Evolutionary conservation across 2,797 vertebrate genomes (phyloP).

Genomic region (Scyliorhinus canicula): DNA sequence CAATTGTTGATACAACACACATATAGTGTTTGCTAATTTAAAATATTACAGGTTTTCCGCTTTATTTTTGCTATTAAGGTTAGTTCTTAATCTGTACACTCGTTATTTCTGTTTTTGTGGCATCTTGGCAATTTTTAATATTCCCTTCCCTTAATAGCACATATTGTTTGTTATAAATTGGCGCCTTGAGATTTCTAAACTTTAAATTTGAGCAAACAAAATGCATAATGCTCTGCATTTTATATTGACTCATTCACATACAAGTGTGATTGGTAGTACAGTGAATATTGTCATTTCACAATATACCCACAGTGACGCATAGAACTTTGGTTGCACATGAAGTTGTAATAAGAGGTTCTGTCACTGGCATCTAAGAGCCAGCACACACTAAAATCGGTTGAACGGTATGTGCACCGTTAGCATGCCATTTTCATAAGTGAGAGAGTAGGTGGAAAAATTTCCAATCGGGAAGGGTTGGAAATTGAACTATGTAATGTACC

Average conservation of each 20-base stretch:
- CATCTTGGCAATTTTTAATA: background rate
- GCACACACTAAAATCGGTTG: background rate
- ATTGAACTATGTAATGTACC: background rate
- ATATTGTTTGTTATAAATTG: constrained; percentile 13
- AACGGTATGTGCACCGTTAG: background rate
- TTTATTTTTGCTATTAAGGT: background rate
- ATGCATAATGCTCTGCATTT: background rate
- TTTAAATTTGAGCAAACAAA: background rate
- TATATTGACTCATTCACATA: background rate
- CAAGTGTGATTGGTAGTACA: background rate
- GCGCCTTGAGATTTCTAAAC: background rate
- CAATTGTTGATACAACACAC: background rate
- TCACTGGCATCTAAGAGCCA: too few species aligned
- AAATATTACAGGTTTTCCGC: background rate
- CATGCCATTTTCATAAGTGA: background rate
- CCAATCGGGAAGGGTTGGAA: background rate
- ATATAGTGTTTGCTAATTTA: background rate
- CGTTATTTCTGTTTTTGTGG: constrained; percentile 8
- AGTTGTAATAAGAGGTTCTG: background rate
- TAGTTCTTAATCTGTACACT: background rate
- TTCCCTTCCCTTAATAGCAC: background rate
- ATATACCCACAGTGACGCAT: background rate
- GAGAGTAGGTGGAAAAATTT: background rate
- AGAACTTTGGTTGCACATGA: background rate
- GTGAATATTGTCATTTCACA: background rate